Percentiles rank a stretch among this genome's conserved stretches.
Evolutionary conservation across 2,797 vertebrate genomes (phyloP).

Genomic region (Parauchenoglanis ngamensis): DNA sequence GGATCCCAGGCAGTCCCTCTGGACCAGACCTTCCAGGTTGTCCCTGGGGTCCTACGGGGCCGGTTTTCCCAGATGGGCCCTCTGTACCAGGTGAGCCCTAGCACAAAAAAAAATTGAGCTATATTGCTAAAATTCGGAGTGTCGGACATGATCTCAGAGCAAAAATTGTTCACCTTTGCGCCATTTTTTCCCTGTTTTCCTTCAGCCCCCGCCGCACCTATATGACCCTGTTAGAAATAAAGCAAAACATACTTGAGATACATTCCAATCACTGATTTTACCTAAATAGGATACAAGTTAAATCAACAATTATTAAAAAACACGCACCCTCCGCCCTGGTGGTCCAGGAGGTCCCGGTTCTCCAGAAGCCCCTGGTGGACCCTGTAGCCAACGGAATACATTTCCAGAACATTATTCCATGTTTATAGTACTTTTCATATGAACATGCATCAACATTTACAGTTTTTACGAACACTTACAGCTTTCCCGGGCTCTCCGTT

Average conservation of each 20-base stretch:
- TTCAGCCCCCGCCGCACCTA: slow-evolving; percentile 46
- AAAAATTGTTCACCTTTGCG: slow-evolving; percentile 43
- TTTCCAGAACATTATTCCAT: not conserved
- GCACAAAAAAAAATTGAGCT: not conserved
- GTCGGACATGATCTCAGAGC: not conserved
- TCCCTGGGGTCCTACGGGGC: slow-evolving; percentile 84
- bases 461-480: slow-evolving; percentile 60
- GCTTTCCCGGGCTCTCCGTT: slow-evolving; percentile 82
- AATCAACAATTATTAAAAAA: not conserved
- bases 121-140: not conserved
- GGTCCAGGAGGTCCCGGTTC: slow-evolving; percentile 86
- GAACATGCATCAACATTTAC: not conserved
- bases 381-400: slow-evolving; percentile 68
- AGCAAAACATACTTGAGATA: not conserved
- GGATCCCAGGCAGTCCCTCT: slow-evolving; percentile 87
- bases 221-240: slow-evolving; percentile 42
- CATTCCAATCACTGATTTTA: not conserved
- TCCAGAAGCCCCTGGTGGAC: slow-evolving; percentile 85
- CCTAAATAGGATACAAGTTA: not conserved
- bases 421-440: not conserved
- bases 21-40: slow-evolving; percentile 81
- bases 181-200: slow-evolving; percentile 57
- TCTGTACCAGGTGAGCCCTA: slow-evolving; percentile 80
- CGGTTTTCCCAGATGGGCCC: slow-evolving; percentile 80
- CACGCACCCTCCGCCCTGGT: slow-evolving; percentile 86